phyloP scores from a whole-genome alignment of 2,888 invertebrate genomes.

The Stenichneumon culpator region DNA sequence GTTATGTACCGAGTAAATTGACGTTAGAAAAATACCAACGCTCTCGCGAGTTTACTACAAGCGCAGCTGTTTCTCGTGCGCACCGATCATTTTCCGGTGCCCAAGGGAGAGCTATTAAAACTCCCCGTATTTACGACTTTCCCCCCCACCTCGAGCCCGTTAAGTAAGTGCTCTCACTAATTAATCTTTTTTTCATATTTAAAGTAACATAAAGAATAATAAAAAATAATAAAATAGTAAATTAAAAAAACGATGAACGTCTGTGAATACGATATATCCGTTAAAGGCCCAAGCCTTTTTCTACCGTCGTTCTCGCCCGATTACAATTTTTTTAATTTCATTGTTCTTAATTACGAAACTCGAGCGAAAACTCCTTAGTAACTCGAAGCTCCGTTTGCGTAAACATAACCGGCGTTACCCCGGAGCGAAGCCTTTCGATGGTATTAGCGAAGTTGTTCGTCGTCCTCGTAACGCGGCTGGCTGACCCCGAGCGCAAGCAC shows the following conservation, averaged over 20 bases:
- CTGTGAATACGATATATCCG: background rate
- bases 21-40: background rate
- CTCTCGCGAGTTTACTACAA: background rate
- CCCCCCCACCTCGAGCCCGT: background rate
- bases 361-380: background rate
- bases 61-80: background rate
- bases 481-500: slow-evolving; percentile 37
- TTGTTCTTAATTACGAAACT: background rate
- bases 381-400: background rate
- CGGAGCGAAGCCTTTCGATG: background rate
- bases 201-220: background rate
- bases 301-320: no score
- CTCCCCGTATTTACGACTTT: background rate
- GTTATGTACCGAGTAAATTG: no score
- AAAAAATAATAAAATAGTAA: background rate
- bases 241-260: background rate
- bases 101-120: background rate
- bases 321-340: background rate
- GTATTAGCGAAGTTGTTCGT: slow-evolving; percentile 23
- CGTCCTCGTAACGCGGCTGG: background rate
- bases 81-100: background rate
- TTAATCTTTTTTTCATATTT: background rate
- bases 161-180: background rate
- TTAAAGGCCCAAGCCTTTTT: no score
- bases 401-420: background rate